These are phyloP conservation scores for Trilocha varians DNA, from an alignment of 2,888 invertebrate species.

Conservation along the genomic window DNA sequence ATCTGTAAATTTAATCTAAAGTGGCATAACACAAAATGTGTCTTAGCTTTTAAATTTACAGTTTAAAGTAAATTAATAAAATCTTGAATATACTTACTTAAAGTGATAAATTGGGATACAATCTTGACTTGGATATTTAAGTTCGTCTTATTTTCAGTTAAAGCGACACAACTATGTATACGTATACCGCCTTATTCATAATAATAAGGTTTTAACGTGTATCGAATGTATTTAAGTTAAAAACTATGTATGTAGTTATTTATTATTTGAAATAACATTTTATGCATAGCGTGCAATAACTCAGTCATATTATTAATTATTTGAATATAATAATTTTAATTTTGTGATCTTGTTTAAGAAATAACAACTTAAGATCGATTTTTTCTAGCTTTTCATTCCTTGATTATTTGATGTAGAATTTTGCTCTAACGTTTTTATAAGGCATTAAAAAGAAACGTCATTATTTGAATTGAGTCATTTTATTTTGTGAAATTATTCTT, in stretches of 20 bases:
- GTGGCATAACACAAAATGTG: no score
- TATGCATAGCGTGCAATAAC: slow-evolving; percentile 46
- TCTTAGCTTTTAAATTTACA: no score
- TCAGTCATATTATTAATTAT: slow-evolving; percentile 5
- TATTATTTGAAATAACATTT: slow-evolving; percentile 52
- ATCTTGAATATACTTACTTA: no score
- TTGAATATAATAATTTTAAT: slow-evolving; percentile 1
- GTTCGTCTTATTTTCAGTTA: not conserved
- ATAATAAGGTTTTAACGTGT: slow-evolving; percentile 58
- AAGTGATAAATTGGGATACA: no score
- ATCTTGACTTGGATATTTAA: no score
- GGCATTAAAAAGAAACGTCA: no score
- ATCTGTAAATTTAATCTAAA: no score
- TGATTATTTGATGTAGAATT: no score
- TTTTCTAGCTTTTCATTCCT: no score
- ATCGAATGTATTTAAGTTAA: slow-evolving; percentile 36
- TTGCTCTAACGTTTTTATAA: no score
- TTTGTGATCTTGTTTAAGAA: slow-evolving; percentile 5
- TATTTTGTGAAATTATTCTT: not conserved
- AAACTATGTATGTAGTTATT: slow-evolving; percentile 61
- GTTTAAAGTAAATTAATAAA: no score
- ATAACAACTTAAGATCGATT: no score
- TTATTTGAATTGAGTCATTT: not conserved
- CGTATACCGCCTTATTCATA: slow-evolving; percentile 67
- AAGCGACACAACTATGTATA: slow-evolving; percentile 7